Base-by-base conservation (phyloP, 2,113 vertebrate species). In the Onychostoma macrolepis region DNA sequence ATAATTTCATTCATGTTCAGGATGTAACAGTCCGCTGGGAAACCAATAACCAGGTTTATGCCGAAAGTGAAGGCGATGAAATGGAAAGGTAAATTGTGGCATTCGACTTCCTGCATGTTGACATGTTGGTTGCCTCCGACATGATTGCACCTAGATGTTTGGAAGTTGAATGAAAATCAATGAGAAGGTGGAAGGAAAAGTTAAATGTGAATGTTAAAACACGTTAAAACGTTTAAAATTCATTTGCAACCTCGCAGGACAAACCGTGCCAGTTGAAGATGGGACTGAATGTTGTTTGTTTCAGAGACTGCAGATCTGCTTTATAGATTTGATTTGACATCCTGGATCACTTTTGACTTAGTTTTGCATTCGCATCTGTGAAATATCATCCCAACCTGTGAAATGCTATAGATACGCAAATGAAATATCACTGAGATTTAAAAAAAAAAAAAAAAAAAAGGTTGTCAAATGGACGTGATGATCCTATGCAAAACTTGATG, bases 21-120 rank as follows among this genome's bases (percentile, higher is more conserved):
- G 61, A 88, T 72, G 63, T 85, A 85, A 13, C 63, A 11, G 12
- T 88, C 53, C 11, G 85, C 38, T 4, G 87, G 83, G 4, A 88
- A 48, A 41, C 28, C 28, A 41, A 88, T 30, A 48, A 41, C 19
- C 19, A 81, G 26, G 30, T 80, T 26, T 12, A 72, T 30, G 13
- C 45, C 13, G n/a, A n/a, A 53, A 71, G 63, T 12, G 71, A n/a
- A 30, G 33, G 77, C 3, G 4, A 36, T 8, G 26, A 26, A 7
- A 53, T 26, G 9, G 2, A 15, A 19, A 2, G 15, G 45, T 53
- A 78, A 33, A 53, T 17, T 17, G 12, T 17, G 12, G 12, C n/a
- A 76, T 26, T 48, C 26, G 76, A 26, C 24, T n/a, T 48, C n/a
- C 26, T 2, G 21, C 36, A 74, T 13, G 38, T 12, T 38, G 38